Evolutionary conservation across 92 coral and sea anemone species (phyloP), one percentile per base, ranked within the genome.

Genomic region (Phenganax stokvisi): DNA sequence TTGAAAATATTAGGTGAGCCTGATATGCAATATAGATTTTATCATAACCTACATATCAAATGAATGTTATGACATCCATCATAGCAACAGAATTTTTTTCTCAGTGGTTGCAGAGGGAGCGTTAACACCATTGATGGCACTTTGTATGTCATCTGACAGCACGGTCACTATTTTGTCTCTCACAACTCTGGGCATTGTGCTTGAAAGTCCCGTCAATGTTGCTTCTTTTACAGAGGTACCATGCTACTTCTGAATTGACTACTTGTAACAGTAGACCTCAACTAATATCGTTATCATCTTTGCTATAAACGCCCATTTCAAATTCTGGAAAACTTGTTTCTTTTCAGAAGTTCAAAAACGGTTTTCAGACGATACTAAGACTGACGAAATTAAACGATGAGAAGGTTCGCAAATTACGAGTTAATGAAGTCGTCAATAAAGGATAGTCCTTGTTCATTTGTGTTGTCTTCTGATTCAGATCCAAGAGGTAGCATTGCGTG

Each of bases 91-190:
- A 6, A 1, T 20, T 25, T 71, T 75, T 11, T 60, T 54, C 80
- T 7, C 81, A 94, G 98, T 97, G 20, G 82, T 92, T 57, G 96
- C 98, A 7, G 98, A 94, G 77, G 98, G 98, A 65, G 98, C 98
- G 10, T 83, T 94, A 8, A 88, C 92, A 57, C 98, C 98, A 68
- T 97, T 94, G 56, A 77, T 94, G 80, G 88, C 98, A 0, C 76
- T 94, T 78, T 94, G 96, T 81, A 92, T 94, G 98, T 90, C 90
- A 66, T 97, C 89, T 82, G 97, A 89, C 17, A 90, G 89, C 64
- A 97, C 98, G 30, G 82, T 79, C 54, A 79, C 73, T 9, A 79
- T 94, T 65, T 86, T 94, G 68, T 92, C 98, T 56, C 84, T 94
- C 67, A 92, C 92, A 97, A 94, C 98, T 1, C 82, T 94, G 25